A percentile compares a stretch with the other conserved stretches of the same genome.
Evolutionary conservation across 2,888 invertebrate genomes (phyloP).

Genomic region (Shargacucullia verbasci): DNA sequence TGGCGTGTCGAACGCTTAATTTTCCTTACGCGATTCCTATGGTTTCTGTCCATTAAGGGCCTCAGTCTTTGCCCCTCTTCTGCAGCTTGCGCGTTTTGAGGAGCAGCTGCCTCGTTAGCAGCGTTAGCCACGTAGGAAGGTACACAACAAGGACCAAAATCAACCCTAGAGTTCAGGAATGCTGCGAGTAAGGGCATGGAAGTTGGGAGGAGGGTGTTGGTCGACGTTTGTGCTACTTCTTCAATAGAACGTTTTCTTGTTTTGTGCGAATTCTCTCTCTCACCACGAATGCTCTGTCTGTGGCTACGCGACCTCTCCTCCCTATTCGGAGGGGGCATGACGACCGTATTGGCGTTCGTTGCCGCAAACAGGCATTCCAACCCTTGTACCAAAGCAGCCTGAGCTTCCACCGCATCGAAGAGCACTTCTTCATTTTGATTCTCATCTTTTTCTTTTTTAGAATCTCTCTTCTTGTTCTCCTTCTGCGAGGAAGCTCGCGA

Average conservation of each 20-base stretch:
- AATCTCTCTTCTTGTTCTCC: slow-evolving; percentile 87
- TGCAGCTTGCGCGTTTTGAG: slow-evolving; percentile 67
- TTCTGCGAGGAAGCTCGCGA: slow-evolving; percentile 89
- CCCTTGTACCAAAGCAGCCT: slow-evolving; percentile 88
- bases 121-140: slow-evolving; percentile 61
- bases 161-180: slow-evolving; percentile 90
- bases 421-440: slow-evolving; percentile 81
- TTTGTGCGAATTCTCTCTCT: slow-evolving; percentile 81
- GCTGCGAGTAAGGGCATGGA: slow-evolving; percentile 90
- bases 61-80: slow-evolving; percentile 79
- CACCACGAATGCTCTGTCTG: slow-evolving; percentile 81
- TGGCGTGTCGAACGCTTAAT: slow-evolving; percentile 89
- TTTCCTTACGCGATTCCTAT: slow-evolving; percentile 86
- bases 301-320: slow-evolving; percentile 79
- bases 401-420: slow-evolving; percentile 87
- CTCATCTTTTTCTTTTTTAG: slow-evolving; percentile 82
- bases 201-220: slow-evolving; percentile 90
- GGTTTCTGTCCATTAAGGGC: slow-evolving; percentile 85
- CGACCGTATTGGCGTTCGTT: slow-evolving; percentile 85
- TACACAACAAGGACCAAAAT: slow-evolving; percentile 84
- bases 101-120: slow-evolving; percentile 69
- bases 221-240: slow-evolving; percentile 91
- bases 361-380: slow-evolving; percentile 86
- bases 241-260: slow-evolving; percentile 87
- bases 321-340: slow-evolving; percentile 82